phyloP scores from a whole-genome alignment of 2,113 vertebrate species.

The Illadopsis cleaveri region DNA sequence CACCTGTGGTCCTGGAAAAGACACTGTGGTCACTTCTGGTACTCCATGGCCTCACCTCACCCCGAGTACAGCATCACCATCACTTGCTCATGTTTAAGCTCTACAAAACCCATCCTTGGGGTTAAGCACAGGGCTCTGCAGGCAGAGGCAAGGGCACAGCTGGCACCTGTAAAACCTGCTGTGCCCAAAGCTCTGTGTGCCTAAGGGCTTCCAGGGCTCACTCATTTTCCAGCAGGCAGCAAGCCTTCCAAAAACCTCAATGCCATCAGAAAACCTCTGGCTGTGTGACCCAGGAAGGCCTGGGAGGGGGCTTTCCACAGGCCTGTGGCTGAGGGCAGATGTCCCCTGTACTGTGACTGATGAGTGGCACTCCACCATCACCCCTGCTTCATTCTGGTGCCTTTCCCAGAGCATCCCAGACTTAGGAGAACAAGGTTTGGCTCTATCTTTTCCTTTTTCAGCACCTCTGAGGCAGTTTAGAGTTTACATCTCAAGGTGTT shows the following conservation, averaged over 20 bases:
- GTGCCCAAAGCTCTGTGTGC: fast-evolving
- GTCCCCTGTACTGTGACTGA: neutral
- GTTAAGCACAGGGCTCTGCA: neutral
- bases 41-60: neutral
- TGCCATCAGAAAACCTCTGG: constrained; percentile 71
- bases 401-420: neutral
- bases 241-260: constrained; percentile 79
- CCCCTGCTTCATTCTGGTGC: neutral
- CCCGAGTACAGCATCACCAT: fast-evolving
- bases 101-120: neutral
- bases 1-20: neutral
- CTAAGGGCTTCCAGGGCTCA: neutral
- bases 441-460: neutral
- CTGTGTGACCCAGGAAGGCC: constrained; percentile 64
- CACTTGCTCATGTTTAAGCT: neutral
- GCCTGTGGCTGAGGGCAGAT: constrained; percentile 81
- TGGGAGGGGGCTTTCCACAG: constrained; percentile 51
- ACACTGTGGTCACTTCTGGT: neutral
- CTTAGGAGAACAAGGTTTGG: neutral
- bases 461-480: neutral
- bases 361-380: neutral
- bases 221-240: constrained; percentile 63
- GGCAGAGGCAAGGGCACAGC: neutral
- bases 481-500: neutral
- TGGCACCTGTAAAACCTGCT: neutral